Evolutionary conservation across 2,797 vertebrate genomes (phyloP).

Genomic region (Chelonia mydas): DNA sequence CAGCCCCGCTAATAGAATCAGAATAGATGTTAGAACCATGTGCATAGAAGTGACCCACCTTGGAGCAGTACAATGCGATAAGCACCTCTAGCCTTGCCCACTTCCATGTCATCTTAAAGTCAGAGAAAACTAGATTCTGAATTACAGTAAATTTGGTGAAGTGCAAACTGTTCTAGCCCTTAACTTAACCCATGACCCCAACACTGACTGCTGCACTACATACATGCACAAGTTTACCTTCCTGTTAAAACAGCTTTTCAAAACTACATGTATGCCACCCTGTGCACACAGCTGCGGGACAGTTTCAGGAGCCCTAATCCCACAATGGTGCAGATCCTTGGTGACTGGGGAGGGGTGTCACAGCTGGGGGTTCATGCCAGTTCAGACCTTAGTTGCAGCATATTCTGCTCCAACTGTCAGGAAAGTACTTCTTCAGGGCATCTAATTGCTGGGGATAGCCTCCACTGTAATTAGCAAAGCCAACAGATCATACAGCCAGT

Average conservation of each 20-base stretch:
- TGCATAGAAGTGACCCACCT: background rate
- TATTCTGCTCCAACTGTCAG: background rate
- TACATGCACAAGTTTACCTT: background rate
- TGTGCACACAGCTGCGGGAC: background rate
- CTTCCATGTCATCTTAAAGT: rapidly evolving
- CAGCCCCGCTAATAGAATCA: background rate
- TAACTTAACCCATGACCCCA: background rate
- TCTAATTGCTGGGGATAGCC: background rate
- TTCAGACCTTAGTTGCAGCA: background rate
- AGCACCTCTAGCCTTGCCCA: rapidly evolving
- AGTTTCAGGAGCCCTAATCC: background rate
- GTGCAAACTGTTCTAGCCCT: rapidly evolving
- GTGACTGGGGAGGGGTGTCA: background rate
- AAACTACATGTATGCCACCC: background rate
- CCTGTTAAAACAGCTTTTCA: background rate
- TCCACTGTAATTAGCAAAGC: background rate
- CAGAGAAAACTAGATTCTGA: background rate
- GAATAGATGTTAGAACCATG: background rate
- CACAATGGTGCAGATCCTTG: background rate
- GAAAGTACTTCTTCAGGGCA: background rate
- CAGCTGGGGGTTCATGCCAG: background rate
- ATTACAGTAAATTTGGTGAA: background rate
- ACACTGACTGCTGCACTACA: background rate
- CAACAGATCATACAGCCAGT: background rate
- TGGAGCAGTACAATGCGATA: rapidly evolving